These are phyloP conservation scores for Engraulis encrasicolus DNA, from an alignment of 2,113 vertebrate genomes.

Conservation along the genomic window DNA sequence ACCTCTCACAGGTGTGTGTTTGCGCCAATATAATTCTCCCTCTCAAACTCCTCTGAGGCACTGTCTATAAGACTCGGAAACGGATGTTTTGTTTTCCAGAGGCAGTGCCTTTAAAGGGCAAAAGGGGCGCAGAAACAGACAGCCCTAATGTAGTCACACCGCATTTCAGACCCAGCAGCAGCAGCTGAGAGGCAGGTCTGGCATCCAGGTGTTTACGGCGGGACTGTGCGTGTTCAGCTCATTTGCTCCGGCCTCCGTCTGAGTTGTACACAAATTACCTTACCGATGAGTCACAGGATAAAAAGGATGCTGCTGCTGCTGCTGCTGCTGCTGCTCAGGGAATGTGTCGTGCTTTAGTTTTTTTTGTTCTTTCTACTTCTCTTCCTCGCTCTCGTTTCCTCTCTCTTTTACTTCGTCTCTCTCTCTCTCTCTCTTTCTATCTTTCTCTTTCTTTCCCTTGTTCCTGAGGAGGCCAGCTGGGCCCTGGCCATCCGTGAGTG, in stretches of 20 bases:
- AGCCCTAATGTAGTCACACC: neutral
- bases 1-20: neutral
- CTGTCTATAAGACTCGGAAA: neutral
- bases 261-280: slow-evolving; percentile 15
- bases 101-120: neutral
- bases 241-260: neutral
- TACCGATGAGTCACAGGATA: slow-evolving; percentile 10
- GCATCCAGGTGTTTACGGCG: neutral
- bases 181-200: neutral
- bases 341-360: neutral
- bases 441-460: neutral
- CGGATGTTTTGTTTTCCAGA: neutral
- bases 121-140: neutral
- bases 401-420: neutral
- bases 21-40: neutral
- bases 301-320: slow-evolving; percentile 20
- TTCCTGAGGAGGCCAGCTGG: slow-evolving; percentile 13
- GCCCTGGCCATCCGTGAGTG: neutral
- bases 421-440: neutral
- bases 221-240: neutral
- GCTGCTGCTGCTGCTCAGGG: too few species aligned
- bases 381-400: neutral
- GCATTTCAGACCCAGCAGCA: neutral
- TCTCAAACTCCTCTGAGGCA: neutral
- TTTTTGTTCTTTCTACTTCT: neutral